Conservation (phyloP, 1,140 invertebrate genomes). For the Dufourea novaeangliae region DNA sequence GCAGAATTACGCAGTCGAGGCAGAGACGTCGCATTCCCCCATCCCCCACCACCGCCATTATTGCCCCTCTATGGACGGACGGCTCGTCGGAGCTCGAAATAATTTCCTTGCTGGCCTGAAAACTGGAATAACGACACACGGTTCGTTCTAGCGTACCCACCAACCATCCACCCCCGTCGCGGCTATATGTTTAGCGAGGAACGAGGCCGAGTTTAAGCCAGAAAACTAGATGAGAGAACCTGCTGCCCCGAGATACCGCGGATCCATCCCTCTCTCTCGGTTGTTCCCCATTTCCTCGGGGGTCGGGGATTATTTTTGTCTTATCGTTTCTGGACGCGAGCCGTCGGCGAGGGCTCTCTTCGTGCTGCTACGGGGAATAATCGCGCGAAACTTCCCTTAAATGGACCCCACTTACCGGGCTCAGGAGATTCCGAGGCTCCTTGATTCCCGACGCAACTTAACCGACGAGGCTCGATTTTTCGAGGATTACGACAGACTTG, state of each 20-base stretch:
- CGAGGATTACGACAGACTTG: not conserved
- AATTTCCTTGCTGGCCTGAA: constrained; percentile 10
- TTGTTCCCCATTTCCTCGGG: not conserved
- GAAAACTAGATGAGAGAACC: constrained; percentile 34
- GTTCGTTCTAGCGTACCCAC: not conserved
- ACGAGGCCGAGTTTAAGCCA: constrained; percentile 23
- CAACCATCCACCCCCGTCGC: not conserved
- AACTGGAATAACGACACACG: constrained; percentile 25
- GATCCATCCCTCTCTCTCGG: not conserved
- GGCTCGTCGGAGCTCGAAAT: constrained; percentile 1
- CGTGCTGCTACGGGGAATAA: constrained; percentile 1
- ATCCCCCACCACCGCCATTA: not conserved
- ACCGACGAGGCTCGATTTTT: constrained; percentile 1
- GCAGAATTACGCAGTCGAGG: not conserved
- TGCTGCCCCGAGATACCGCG: constrained; percentile 23
- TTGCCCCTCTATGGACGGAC: not conserved
- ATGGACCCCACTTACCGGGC: not conserved
- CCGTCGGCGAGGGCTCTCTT: not conserved
- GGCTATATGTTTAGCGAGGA: constrained; percentile 5
- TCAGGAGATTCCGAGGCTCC: not conserved
- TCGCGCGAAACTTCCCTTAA: not conserved
- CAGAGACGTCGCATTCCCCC: not conserved
- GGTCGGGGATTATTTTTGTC: constrained; percentile 25
- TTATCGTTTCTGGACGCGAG: constrained; percentile 33
- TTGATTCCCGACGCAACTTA: not conserved